phyloP scores from a whole-genome alignment of 2,797 vertebrate species.

The Sebastes vulpes region DNA sequence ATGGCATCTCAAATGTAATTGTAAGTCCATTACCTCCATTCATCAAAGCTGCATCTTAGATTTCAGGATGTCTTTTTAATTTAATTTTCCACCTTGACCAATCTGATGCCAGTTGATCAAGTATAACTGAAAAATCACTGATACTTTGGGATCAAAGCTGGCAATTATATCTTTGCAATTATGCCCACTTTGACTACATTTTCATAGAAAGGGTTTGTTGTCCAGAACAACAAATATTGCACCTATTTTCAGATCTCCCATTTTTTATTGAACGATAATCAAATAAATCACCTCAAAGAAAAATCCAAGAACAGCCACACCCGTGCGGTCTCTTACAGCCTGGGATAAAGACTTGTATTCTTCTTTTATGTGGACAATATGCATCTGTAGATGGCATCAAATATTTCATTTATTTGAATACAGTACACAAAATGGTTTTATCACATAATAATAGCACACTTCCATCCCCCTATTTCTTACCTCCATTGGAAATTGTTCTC shows the following conservation, averaged over 20 bases:
- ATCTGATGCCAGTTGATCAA: neutral
- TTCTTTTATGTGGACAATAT: slow-evolving; percentile 81
- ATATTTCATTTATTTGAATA: neutral
- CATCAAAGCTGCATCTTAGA: neutral
- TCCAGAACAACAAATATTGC: neutral
- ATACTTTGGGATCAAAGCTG: neutral
- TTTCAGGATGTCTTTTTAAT: neutral
- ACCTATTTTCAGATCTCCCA: too few species aligned
- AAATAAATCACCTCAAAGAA: slow-evolving; percentile 71
- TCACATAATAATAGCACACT: neutral
- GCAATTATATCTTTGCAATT: neutral
- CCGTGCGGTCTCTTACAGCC: slow-evolving; percentile 48
- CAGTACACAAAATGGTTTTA: neutral
- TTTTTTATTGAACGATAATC: neutral
- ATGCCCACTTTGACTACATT: neutral
- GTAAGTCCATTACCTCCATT: neutral
- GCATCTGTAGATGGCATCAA: slow-evolving; percentile 67
- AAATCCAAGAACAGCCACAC: slow-evolving; percentile 80
- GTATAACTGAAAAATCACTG: neutral
- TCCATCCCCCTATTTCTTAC: slow-evolving; percentile 62
- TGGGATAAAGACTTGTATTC: slow-evolving; percentile 49
- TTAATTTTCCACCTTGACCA: neutral
- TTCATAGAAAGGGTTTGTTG: neutral
- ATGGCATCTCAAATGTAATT: neutral
- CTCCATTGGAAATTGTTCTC: slow-evolving; percentile 90